Base-by-base conservation (phyloP, 2,797 vertebrate genomes). In the Pangasius djambal region DNA sequence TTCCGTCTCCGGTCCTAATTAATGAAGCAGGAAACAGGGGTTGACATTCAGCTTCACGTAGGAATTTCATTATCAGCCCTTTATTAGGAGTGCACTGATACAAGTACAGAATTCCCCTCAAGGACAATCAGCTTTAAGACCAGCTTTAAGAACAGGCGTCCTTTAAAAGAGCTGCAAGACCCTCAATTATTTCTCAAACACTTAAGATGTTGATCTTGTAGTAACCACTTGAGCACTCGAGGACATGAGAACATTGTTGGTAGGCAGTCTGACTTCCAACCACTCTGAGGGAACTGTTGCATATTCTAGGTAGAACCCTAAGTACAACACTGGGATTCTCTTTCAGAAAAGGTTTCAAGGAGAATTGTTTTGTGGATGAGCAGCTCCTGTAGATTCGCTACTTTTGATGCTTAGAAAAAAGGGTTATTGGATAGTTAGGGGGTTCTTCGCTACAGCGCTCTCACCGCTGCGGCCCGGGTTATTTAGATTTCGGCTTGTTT, bases 21-120 rank as follows among this genome's bases (percentile, higher is more conserved):
- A 92, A 90, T 90, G 90, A 93, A 93, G 92, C 90, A 90, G 92
- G 92, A 92, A 88, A 69, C 86, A 86, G 89, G 1, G 84, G 67
- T 92, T 83, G 85, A 91, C 91, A 92, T 93, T 91, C 89, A 91
- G 82, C 75, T 89, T 90, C 92, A 59, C 63, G 83, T 90, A 90
- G 92, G 92, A 87, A 89, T 85, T 83, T 89, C 57, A 88, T 87
- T 86, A 92, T 90, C 72, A 72, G 89, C 37, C 44, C 59, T 63
- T 61, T 78, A 78, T 88, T 67, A 78, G 44, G 65, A n/a, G 48
- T 69, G 88, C 63, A 28, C 81, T 75, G 75, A 87, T 28, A 79
- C 65, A 78, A 85, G 87, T 86, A 31, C 25, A n/a, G 67, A 18
- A 2, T 74, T 87, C 52, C 88, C n/a, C 40, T 77, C 34, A 81